Base-by-base conservation (phyloP, 2,797 vertebrate species). In the Artibeus lituratus region DNA sequence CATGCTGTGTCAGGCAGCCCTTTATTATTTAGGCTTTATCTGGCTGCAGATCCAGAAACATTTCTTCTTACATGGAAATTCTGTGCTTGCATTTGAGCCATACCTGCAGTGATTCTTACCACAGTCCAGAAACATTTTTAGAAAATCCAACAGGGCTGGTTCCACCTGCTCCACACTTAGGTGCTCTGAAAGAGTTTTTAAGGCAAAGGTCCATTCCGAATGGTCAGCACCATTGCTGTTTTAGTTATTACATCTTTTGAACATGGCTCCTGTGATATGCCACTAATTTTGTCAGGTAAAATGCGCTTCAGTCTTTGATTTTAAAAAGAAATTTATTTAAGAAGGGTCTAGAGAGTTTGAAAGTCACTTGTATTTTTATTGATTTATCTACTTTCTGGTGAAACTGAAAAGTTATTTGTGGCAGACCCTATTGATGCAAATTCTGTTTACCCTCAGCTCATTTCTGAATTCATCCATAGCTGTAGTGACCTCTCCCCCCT, bases 321-420 rank as follows among this genome's bases (percentile, higher is more conserved):
- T 78, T 78, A 15, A 57, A 80, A 82, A 82, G 22, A 69, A 8
- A 22, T 87, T 74, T 82, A 65, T 53, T 89, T 74, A 90, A 81
- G 78, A 92, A 87, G 47, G 85, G 49, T 76, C 92, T 65, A 83
- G 19, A 29, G 22, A 32, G 74, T 85, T 95, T 86, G 53, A 88
- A 91, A 94, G 88, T 73, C 44, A 51, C 32, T 70, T 82, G 37
- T 81, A 59, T 72, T 90, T 86, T 91, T 76, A 87, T 74, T 62
- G 67, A 37, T 62, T 70, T 59, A 37, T 91, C 94, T 87, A 21
- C 39, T 74, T 55, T 93, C 53, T 67, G 42, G 47, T 70, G 12
- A 94, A 77, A 55, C 0, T 2, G 29, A 91, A 90, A 83, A 55
- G 7, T 84, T 72, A 47, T 22, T 65, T 87, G 26, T 51, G 59